Base-by-base conservation (phyloP, 2,113 vertebrate genomes). In the Cromileptes altivelis region DNA sequence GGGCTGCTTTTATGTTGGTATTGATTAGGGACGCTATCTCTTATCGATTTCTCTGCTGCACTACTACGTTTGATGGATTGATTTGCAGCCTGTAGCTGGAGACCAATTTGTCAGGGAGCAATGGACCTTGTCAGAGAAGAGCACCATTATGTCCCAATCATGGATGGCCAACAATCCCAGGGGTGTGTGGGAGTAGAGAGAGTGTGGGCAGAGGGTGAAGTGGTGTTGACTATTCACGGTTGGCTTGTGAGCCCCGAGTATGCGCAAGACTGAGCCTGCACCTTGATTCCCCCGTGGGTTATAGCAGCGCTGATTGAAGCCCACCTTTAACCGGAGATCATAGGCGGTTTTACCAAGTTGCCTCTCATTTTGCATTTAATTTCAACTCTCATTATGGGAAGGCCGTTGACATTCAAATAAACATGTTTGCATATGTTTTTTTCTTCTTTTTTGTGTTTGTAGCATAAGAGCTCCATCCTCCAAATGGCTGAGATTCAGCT, bases 41-140 rank as follows among this genome's bases (percentile, higher is more conserved):
- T 74, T 49, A 90, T 93, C 4, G 88, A 93, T 83, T 27, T 9
- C 69, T 40, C 69, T 1, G 78, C 85, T 67, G 77, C 87, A 87
- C 88, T 81, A 79, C 85, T 72, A 33, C 64, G n/a, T 91, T 88
- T 90, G 88, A 94, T 89, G 91, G 90, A 92, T 93, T 93, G 93
- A 94, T 94, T 92, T 91, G 85, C 93, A 91, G 90, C 81, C 52
- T 17, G 64, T 25, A 73, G 86, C 91, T 57, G n/a, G 85, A 91
- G 90, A 91, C 86, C 84, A 91, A 93, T 93, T 93, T 93, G 92
- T 92, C 81, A 86, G 84, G 53, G 85, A 80, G 87, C 90, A 73
- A 2, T 85, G 89, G 84, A 92, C 85, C 85, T 88, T 89, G 91
- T 88, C 88, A 75, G 80, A 81, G 78, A 80, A 52, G 86, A 89